A percentile compares a stretch with the other conserved stretches of the same genome.
Conservation (phyloP, 2,888 invertebrate genomes). For the Cataglyphis livida region DNA sequence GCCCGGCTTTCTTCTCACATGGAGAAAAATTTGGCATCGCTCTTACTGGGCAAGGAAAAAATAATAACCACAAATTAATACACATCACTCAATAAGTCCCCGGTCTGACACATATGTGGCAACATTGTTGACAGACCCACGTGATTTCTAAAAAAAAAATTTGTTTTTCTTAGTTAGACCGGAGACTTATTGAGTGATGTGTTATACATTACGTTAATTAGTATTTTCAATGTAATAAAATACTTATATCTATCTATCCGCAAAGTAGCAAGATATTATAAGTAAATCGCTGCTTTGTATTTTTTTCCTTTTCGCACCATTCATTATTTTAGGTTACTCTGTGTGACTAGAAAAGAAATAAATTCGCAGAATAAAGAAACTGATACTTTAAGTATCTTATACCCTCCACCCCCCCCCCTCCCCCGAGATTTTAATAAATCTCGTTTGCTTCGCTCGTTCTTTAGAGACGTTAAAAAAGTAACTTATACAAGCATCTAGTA, state of each 20-base stretch:
- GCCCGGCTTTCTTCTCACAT: slow-evolving; percentile 1
- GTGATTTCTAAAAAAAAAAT: too few relatives aligned
- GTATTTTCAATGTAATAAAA: neutral
- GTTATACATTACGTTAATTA: neutral
- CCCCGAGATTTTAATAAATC: slow-evolving; percentile 50
- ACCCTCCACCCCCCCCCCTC: neutral
- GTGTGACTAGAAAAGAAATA: slow-evolving; percentile 24
- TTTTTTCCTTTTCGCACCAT: neutral
- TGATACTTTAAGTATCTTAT: slow-evolving; percentile 55
- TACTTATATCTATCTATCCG: neutral
- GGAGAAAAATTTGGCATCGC: neutral
- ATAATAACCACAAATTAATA: neutral
- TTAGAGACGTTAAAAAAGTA: slow-evolving; percentile 52
- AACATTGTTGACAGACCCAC: too few relatives aligned
- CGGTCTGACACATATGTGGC: too few relatives aligned
- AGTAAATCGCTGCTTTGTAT: neutral
- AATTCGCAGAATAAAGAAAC: slow-evolving; percentile 49
- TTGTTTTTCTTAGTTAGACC: too few relatives aligned
- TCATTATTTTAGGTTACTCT: slow-evolving; percentile 39
- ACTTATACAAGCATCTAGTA: slow-evolving; percentile 51
- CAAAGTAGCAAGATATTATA: neutral
- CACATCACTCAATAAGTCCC: too few relatives aligned
- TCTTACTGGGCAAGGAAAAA: neutral
- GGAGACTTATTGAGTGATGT: too few relatives aligned
- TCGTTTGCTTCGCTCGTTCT: slow-evolving; percentile 51